A percentile compares a stretch with the other conserved stretches of the same genome.
phyloP scores from a whole-genome alignment of 1,140 invertebrate species.

The Conus betulinus region DNA sequence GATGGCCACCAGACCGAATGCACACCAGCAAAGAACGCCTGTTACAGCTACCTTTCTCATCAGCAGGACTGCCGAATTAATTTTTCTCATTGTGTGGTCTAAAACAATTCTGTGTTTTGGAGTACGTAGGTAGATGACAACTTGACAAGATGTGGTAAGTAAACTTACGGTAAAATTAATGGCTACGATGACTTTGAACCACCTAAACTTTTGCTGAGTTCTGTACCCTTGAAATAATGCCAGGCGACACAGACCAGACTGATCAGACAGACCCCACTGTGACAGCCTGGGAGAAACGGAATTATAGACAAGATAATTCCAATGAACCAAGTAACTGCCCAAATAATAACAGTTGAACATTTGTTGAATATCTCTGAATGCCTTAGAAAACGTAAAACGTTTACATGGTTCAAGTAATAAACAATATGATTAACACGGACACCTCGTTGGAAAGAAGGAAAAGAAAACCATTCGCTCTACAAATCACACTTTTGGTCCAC shows the following conservation, averaged over 20 bases:
- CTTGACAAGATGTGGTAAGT: no score
- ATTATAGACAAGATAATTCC: conserved; percentile 3
- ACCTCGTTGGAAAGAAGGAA: conserved; percentile 39
- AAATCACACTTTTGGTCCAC: conserved; percentile 27
- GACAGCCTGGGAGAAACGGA: conserved; percentile 24
- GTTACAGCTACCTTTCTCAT: no score
- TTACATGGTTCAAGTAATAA: conserved; percentile 52
- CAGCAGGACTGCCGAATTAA: no score
- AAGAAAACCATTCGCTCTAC: conserved; percentile 31
- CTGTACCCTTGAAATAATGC: no score
- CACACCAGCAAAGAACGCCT: no score
- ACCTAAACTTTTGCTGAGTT: not conserved
- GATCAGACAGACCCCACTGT: conserved; percentile 49
- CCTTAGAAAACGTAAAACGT: not conserved
- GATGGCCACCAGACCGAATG: no score
- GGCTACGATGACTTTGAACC: no score
- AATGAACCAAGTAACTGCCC: conserved; percentile 13
- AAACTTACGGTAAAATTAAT: no score
- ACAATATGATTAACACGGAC: conserved; percentile 31
- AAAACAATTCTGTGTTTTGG: no score
- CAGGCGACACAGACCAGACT: conserved; percentile 44
- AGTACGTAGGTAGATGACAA: no score
- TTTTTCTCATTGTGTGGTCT: no score
- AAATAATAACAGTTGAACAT: not conserved
- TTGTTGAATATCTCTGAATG: not conserved